phyloP scores from a whole-genome alignment of 2,888 invertebrate species.

The Patella depressa region DNA sequence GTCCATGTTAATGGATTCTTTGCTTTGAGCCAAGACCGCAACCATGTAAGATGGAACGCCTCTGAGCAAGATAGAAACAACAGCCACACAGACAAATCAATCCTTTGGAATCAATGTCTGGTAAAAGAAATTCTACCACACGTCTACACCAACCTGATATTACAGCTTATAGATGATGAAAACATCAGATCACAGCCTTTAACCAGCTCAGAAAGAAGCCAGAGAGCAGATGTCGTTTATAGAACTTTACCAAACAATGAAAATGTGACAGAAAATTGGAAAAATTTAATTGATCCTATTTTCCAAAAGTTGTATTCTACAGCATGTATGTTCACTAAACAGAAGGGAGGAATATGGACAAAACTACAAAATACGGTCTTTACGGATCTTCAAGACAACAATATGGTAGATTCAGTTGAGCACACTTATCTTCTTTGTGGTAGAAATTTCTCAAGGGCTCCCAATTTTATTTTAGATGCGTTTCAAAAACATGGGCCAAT shows the following conservation, averaged over 20 bases:
- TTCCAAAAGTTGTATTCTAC: constrained; percentile 39
- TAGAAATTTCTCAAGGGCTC: constrained; percentile 12
- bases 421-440: neutral
- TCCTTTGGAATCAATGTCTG: constrained; percentile 62
- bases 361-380: neutral
- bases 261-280: constrained; percentile 34
- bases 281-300: constrained; percentile 50
- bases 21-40: constrained; percentile 62
- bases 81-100: constrained; percentile 47
- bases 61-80: constrained; percentile 38
- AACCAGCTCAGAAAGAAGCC: too few relatives aligned
- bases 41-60: constrained; percentile 65
- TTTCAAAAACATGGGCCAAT: neutral
- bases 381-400: neutral
- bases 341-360: constrained; percentile 15
- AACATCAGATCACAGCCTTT: neutral
- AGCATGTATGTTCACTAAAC: neutral
- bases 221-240: constrained; percentile 30
- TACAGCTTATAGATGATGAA: constrained; percentile 31
- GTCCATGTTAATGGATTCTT: constrained; percentile 67
- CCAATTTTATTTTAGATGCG: neutral
- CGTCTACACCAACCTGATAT: constrained; percentile 45
- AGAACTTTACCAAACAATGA: constrained; percentile 29
- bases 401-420: neutral
- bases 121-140: constrained; percentile 55